phyloP scores from a whole-genome alignment of 1,140 invertebrate species.

The Papilio aristodemus region DNA sequence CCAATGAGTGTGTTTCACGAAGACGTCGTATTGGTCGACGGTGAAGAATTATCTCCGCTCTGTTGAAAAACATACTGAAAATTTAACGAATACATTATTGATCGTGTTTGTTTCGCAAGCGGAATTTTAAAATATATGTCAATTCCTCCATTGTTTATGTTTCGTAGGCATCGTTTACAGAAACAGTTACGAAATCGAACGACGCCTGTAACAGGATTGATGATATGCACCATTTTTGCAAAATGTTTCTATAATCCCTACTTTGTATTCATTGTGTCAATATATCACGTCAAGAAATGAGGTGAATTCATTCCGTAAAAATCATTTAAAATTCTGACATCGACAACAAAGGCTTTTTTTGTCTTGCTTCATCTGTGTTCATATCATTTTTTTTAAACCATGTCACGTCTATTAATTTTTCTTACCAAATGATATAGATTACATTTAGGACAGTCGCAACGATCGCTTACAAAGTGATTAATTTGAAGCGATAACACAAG shows the following conservation, averaged over 20 bases:
- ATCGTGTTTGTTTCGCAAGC: conserved; percentile 33
- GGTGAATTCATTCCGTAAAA: conserved; percentile 3
- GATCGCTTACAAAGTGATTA: not conserved
- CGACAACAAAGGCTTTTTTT: conserved; percentile 6
- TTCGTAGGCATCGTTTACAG: conserved; percentile 9
- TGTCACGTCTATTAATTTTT: not conserved
- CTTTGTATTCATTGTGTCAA: conserved; percentile 21
- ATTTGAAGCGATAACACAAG: conserved; percentile 3
- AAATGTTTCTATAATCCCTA: conserved; percentile 6
- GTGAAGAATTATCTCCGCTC: conserved; percentile 39
- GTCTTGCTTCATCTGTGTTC: conserved; percentile 5
- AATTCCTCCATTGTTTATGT: conserved; percentile 22
- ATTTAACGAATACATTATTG: conserved; percentile 29
- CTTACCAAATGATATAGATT: conserved; percentile 6
- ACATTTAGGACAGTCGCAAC: not conserved
- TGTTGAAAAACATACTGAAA: conserved; percentile 33
- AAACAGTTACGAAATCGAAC: conserved; percentile 19
- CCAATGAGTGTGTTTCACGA: conserved; percentile 58
- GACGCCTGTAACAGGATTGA: not conserved
- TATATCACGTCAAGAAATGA: conserved; percentile 17
- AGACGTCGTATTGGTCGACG: conserved; percentile 44
- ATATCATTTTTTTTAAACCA: conserved; percentile 1
- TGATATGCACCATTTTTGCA: conserved; percentile 26
- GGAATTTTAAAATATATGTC: conserved; percentile 27
- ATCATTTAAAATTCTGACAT: not conserved